phyloP scores from a whole-genome alignment of 2,888 invertebrate species.

The Latheticus oryzae region DNA sequence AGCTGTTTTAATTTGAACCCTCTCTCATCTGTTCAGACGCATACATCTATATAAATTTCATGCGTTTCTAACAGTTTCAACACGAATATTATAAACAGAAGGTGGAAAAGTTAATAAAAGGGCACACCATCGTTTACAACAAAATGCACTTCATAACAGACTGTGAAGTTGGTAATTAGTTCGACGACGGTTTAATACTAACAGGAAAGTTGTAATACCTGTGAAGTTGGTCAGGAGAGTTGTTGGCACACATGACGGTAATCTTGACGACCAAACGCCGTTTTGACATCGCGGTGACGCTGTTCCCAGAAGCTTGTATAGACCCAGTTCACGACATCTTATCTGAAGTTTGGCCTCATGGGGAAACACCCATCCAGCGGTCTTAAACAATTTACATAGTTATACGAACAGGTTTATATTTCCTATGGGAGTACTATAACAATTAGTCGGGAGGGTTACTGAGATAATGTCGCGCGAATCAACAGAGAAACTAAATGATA shows the following conservation, averaged over 20 bases:
- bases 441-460: too few relatives aligned
- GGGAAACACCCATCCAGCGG: conserved; percentile 75
- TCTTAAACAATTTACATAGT: conserved; percentile 61
- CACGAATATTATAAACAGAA: neutral
- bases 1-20: conserved; percentile 11
- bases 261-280: conserved; percentile 81
- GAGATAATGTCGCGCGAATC: too few relatives aligned
- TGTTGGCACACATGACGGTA: conserved; percentile 89
- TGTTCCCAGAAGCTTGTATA: conserved; percentile 86
- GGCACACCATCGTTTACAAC: conserved; percentile 19
- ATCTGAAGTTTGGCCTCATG: conserved; percentile 82
- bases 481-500: too few relatives aligned
- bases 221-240: conserved; percentile 88
- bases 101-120: conserved; percentile 30
- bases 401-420: conserved; percentile 32
- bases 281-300: conserved; percentile 83
- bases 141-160: conserved; percentile 31
- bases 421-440: conserved; percentile 36
- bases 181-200: conserved; percentile 5
- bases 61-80: conserved; percentile 10
- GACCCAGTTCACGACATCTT: conserved; percentile 83
- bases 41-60: conserved; percentile 1
- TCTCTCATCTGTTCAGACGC: neutral
- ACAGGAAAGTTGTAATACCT: conserved; percentile 65
- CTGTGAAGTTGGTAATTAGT: conserved; percentile 17